Evolutionary conservation across 2,797 vertebrate species (phyloP).

Genomic region (Pogoniulus pusillus): DNA sequence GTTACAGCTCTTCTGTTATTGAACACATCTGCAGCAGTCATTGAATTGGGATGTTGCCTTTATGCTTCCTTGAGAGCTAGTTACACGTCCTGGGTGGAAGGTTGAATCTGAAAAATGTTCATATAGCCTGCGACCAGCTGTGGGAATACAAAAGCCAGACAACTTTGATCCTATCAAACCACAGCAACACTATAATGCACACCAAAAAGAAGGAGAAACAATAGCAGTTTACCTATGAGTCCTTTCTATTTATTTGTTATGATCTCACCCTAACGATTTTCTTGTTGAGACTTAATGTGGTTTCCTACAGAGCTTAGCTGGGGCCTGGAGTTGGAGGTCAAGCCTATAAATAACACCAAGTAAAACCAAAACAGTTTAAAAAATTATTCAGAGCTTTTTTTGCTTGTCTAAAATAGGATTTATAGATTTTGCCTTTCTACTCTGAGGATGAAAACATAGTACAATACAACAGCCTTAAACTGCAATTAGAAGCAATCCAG

Average conservation of each 20-base stretch:
- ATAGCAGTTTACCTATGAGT: constrained; percentile 11
- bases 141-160: constrained; percentile 10
- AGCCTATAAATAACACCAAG: constrained; percentile 57
- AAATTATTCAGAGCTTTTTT: background rate
- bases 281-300: constrained; percentile 49
- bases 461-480: background rate
- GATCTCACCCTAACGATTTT: constrained; percentile 70
- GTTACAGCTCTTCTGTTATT: constrained; percentile 61
- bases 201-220: background rate
- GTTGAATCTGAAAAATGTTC: constrained; percentile 48
- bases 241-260: constrained; percentile 70
- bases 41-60: constrained; percentile 40
- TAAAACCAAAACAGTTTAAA: background rate
- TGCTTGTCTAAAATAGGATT: constrained; percentile 6
- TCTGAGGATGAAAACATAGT: background rate
- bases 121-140: constrained; percentile 11
- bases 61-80: constrained; percentile 33
- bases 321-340: constrained; percentile 49
- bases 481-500: background rate
- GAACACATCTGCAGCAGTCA: constrained; percentile 47
- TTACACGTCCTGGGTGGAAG: constrained; percentile 29
- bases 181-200: background rate
- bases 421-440: constrained; percentile 10
- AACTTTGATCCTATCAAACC: constrained; percentile 25
- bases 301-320: constrained; percentile 44